Evolutionary conservation across 1,140 invertebrate genomes (phyloP).

Genomic region (Apis cerana): DNA sequence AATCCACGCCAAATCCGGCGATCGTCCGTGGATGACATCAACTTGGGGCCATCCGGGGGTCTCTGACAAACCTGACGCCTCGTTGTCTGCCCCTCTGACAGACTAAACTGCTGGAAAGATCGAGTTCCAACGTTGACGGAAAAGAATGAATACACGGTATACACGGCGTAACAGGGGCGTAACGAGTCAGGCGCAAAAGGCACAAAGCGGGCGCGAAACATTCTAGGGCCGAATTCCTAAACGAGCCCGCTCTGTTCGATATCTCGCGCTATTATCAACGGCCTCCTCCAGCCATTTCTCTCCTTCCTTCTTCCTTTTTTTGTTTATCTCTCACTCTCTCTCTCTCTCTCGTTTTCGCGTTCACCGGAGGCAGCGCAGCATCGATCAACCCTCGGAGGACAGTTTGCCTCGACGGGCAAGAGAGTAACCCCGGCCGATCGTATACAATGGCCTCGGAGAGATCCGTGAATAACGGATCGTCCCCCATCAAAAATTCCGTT

Average conservation of each 20-base stretch:
- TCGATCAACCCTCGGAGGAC: conserved; percentile 61
- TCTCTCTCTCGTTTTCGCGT: neutral
- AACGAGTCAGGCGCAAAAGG: conserved; percentile 29
- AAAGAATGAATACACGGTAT: conserved; percentile 3
- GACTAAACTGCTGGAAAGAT: conserved; percentile 34
- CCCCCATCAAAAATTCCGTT: conserved; percentile 76
- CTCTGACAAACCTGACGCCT: conserved; percentile 32
- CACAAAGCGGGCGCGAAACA: conserved; percentile 16
- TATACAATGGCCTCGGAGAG: conserved; percentile 68
- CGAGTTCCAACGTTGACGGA: conserved; percentile 19
- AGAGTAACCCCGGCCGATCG: conserved; percentile 47
- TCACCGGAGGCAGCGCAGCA: conserved; percentile 41
- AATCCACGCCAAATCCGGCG: no score
- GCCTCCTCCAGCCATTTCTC: conserved; percentile 3
- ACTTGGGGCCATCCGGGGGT: neutral
- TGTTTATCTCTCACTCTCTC: conserved; percentile 9
- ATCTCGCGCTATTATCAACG: conserved; percentile 43
- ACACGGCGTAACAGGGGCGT: neutral
- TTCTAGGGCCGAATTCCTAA: conserved; percentile 36
- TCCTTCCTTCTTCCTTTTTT: neutral
- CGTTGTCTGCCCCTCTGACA: conserved; percentile 21
- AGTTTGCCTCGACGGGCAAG: conserved; percentile 55
- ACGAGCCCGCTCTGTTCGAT: conserved; percentile 19
- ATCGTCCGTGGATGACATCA: neutral
- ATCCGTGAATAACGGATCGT: conserved; percentile 72